Evolutionary conservation across 2,797 vertebrate species (phyloP).

Genomic region (Sebastes minor): DNA sequence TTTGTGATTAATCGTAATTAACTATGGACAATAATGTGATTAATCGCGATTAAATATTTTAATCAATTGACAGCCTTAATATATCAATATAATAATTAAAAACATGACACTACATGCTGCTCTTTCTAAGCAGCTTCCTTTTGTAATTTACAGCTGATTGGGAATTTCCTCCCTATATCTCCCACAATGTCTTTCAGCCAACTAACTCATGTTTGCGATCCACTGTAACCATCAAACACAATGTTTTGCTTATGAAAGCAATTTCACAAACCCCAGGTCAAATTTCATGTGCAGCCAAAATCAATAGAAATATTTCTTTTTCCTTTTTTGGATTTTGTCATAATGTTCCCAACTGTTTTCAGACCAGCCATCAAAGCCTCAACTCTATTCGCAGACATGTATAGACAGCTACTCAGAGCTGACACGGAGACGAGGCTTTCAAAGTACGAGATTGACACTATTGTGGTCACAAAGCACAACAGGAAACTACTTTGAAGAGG

Average conservation of each 20-base stretch:
- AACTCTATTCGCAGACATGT: constrained; percentile 68
- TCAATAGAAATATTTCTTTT: constrained; percentile 48
- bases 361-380: constrained; percentile 70
- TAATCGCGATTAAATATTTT: too few species aligned
- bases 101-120: neutral
- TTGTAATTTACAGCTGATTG: neutral
- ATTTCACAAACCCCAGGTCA: constrained; percentile 49
- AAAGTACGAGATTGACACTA: constrained; percentile 83
- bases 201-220: neutral
- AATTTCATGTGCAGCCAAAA: constrained; percentile 47
- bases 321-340: constrained; percentile 46
- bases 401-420: constrained; percentile 78
- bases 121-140: neutral
- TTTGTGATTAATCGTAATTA: too few species aligned
- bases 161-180: constrained; percentile 20
- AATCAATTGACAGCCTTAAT: too few species aligned
- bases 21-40: too few species aligned
- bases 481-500: constrained; percentile 83
- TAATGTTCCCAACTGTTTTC: constrained; percentile 71
- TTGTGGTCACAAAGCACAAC: constrained; percentile 84
- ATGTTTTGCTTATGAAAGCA: constrained; percentile 35
- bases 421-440: constrained; percentile 77
- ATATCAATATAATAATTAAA: neutral
- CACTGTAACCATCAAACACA: constrained; percentile 18
- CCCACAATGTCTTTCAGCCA: neutral